Conservation (phyloP, 2,113 vertebrate species). For the Microcebus jonahi region DNA sequence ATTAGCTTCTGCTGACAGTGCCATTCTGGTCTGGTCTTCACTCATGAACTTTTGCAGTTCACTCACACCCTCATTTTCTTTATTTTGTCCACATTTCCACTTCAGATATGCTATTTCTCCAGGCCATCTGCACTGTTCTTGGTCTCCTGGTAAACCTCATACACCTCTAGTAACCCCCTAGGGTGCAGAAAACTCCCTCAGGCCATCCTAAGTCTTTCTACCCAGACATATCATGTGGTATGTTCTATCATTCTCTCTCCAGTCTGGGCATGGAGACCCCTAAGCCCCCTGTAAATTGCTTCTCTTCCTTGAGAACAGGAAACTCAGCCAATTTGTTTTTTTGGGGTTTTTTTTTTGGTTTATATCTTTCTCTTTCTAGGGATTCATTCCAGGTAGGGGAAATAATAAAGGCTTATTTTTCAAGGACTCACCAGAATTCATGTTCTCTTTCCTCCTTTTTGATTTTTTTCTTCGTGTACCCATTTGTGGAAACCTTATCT, state of each 20-base stretch:
- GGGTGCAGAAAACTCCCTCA: not conserved
- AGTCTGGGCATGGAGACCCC: not conserved
- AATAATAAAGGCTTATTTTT: not conserved
- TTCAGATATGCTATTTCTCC: not conserved
- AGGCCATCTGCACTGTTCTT: not conserved
- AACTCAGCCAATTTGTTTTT: not conserved
- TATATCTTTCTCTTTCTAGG: not conserved
- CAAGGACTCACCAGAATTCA: not conserved
- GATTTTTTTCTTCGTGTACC: not conserved
- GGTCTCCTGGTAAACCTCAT: not conserved
- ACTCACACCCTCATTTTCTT: not conserved
- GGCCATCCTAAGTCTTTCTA: not conserved
- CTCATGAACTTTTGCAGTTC: not conserved
- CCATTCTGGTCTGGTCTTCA: not conserved
- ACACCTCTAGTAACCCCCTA: no score
- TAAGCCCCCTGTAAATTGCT: not conserved
- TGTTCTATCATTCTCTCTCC: not conserved
- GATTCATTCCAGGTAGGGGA: not conserved
- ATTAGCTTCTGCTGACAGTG: not conserved
- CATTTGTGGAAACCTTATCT: not conserved
- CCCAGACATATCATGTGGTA: accelerated
- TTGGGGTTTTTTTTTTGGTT: no score
- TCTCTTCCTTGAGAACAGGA: not conserved
- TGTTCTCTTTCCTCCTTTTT: not conserved
- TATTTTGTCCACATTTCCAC: not conserved